Conservation (phyloP, 1,140 invertebrate genomes). For the Listronotus bonariensis region DNA sequence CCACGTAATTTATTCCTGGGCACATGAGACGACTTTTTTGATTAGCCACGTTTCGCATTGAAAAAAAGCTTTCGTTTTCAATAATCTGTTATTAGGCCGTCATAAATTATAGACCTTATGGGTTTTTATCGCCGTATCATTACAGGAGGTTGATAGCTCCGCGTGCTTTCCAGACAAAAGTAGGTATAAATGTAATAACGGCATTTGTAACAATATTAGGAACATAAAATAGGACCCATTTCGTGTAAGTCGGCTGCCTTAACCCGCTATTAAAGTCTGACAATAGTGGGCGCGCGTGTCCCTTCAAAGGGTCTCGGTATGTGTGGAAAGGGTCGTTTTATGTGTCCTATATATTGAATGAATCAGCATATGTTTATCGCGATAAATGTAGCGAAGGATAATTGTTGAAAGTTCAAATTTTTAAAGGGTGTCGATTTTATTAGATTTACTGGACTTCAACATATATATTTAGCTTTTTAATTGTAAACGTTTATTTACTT, state of each 20-base stretch:
- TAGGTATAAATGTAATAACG: constrained; percentile 1
- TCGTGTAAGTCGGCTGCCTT: constrained; percentile 23
- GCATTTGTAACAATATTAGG: constrained; percentile 28
- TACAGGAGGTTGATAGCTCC: neutral
- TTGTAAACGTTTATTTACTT: too few relatives aligned
- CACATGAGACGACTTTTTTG: constrained; percentile 4
- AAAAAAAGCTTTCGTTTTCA: constrained; percentile 21
- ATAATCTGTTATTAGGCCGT: constrained; percentile 22
- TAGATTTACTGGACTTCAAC: too few relatives aligned
- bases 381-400: constrained; percentile 8
- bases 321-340: constrained; percentile 9
- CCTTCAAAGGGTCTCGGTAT: constrained; percentile 16
- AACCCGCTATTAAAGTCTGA: constrained; percentile 36
- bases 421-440: neutral
- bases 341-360: constrained; percentile 14
- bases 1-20: too few relatives aligned
- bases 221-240: constrained; percentile 25
- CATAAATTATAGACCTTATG: constrained; percentile 16
- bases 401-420: constrained; percentile 4
- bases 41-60: constrained; percentile 17
- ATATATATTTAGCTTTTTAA: too few relatives aligned
- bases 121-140: constrained; percentile 14
- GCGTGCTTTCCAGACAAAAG: constrained; percentile 24
- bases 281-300: constrained; percentile 34
- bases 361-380: constrained; percentile 38